A percentile compares a stretch with the other conserved stretches of the same genome.
These are phyloP conservation scores for Campylomormyrus tamandua DNA, from an alignment of 2,113 vertebrate genomes.

Conservation along the genomic window DNA sequence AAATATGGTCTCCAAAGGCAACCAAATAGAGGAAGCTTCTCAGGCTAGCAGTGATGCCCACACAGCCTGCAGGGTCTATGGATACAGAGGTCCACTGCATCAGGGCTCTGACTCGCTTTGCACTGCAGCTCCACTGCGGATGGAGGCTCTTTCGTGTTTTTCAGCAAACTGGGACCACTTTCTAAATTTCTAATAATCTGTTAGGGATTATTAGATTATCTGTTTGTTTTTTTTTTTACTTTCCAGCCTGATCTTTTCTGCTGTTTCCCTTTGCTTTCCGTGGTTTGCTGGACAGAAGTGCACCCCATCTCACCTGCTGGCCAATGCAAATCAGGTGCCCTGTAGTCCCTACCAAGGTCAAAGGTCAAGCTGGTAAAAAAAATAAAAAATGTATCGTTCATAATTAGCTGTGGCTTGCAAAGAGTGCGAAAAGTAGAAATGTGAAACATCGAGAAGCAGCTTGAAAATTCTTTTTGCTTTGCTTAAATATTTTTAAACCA, in stretches of 20 bases:
- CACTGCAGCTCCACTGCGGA: neutral
- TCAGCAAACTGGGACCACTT: neutral
- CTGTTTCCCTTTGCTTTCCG: neutral
- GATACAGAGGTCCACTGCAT: neutral
- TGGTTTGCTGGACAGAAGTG: neutral
- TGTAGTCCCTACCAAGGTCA: neutral
- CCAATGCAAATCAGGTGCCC: neutral
- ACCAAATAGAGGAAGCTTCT: neutral
- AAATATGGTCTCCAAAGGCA: neutral
- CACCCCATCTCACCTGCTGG: neutral
- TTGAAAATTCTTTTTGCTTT: neutral
- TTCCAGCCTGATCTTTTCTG: neutral
- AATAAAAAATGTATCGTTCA: neutral
- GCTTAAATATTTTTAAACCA: conserved; percentile 36
- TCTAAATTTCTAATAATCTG: neutral
- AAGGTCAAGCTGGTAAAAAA: neutral
- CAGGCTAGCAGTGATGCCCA: neutral
- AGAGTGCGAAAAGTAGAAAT: conserved; percentile 29
- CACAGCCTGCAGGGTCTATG: neutral
- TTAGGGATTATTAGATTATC: neutral
- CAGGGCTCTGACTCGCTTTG: neutral
- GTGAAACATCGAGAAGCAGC: conserved; percentile 3
- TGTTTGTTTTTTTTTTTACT: neutral
- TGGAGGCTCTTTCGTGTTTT: neutral
- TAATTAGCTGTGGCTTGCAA: neutral